Conservation (phyloP, 1,140 invertebrate species). For the Agraylea sexmaculata region DNA sequence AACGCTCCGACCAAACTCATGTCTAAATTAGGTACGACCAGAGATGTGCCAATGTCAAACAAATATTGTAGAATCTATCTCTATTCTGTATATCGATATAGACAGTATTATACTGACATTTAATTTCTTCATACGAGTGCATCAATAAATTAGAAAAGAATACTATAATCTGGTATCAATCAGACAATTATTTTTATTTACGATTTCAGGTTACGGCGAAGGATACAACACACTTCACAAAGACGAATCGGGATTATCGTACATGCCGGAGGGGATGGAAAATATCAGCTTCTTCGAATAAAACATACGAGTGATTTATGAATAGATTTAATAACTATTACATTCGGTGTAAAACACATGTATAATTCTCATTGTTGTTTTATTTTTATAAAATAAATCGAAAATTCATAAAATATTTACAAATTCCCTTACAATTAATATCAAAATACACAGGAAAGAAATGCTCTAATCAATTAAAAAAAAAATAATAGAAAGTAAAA, state of each 20-base stretch:
- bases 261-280: conserved; percentile 58
- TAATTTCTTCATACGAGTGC: background rate
- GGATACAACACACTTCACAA: conserved; percentile 47
- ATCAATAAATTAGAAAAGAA: background rate
- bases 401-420: no score
- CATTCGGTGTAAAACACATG: no score
- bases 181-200: conserved; percentile 5
- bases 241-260: conserved; percentile 43
- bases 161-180: background rate
- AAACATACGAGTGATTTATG: no score
- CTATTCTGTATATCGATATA: background rate
- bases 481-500: no score
- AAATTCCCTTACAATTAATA: no score
- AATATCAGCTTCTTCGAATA: conserved; percentile 48
- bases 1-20: conserved; percentile 73
- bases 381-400: no score
- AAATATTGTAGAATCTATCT: conserved; percentile 8
- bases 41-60: conserved; percentile 9
- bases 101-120: conserved; percentile 1
- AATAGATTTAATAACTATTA: no score
- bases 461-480: no score
- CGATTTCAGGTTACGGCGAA: conserved; percentile 49
- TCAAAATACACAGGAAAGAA: no score
- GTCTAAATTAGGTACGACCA: conserved; percentile 53
- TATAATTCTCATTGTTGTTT: no score